Percentiles rank a stretch among this genome's conserved stretches.
Conservation (phyloP, 1,140 invertebrate genomes). For the Bombus picipes region DNA sequence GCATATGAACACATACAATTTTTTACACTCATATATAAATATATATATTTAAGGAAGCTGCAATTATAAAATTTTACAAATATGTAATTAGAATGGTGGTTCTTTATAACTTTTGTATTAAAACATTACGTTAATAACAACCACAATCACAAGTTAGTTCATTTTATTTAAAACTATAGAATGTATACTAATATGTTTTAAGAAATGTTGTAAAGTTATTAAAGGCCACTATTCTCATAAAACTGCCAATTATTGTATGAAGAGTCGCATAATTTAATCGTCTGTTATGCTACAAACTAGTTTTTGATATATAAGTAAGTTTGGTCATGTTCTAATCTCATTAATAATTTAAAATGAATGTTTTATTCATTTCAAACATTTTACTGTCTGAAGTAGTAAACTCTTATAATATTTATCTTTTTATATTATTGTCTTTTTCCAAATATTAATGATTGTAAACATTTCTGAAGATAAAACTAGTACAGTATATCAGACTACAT, state of each 20-base stretch:
- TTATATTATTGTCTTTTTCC: conserved; percentile 7
- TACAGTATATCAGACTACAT: conserved; percentile 43
- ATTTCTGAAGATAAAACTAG: conserved; percentile 25
- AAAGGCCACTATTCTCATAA: conserved; percentile 46
- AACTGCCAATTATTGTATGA: conserved; percentile 54
- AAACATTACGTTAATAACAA: background rate
- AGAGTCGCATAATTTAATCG: conserved; percentile 49
- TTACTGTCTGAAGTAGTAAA: background rate
- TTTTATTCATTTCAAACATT: background rate
- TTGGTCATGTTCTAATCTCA: background rate
- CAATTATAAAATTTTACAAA: conserved; percentile 41
- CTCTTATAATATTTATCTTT: background rate
- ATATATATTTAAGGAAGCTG: conserved; percentile 55
- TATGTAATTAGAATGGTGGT: conserved; percentile 51
- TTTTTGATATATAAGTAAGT: conserved; percentile 40
- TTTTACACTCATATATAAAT: conserved; percentile 52
- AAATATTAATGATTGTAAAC: background rate
- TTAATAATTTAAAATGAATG: background rate
- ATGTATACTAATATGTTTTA: conserved; percentile 5
- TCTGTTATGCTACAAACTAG: conserved; percentile 39
- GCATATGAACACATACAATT: conserved; percentile 38
- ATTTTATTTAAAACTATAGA: conserved; percentile 32
- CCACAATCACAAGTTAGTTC: background rate
- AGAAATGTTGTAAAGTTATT: background rate
- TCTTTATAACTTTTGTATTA: conserved; percentile 24